Percentiles rank a stretch among this genome's conserved stretches.
phyloP scores from a whole-genome alignment of 1,140 invertebrate genomes.

The Ceratoteleas bidentatus region DNA sequence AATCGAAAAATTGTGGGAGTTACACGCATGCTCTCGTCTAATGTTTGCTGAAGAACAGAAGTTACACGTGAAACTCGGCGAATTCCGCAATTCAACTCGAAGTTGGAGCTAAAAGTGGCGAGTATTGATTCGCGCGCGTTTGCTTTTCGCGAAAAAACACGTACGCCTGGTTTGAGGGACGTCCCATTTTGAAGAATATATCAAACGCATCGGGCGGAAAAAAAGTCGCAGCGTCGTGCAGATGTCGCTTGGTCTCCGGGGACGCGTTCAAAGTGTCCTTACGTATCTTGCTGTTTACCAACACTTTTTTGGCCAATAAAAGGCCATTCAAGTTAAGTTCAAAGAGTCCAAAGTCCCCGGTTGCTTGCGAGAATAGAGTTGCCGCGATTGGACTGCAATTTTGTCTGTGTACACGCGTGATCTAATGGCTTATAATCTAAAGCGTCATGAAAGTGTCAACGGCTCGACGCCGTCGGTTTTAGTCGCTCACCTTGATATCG shows the following conservation, averaged over 20 bases:
- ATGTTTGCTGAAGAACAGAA: no score
- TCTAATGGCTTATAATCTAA: conserved; percentile 14
- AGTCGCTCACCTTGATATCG: conserved; percentile 1
- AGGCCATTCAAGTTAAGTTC: neutral
- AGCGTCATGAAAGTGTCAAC: conserved; percentile 28
- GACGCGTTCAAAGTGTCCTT: conserved; percentile 2
- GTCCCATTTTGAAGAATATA: conserved; percentile 20
- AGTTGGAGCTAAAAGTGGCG: conserved; percentile 16
- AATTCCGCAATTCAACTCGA: conserved; percentile 11
- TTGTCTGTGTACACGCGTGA: conserved; percentile 14
- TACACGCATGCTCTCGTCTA: no score
- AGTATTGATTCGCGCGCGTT: conserved; percentile 31
- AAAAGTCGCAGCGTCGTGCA: neutral
- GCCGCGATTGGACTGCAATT: conserved; percentile 8
- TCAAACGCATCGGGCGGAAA: conserved; percentile 11
- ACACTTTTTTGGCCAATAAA: no score
- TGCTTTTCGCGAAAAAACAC: conserved; percentile 16
- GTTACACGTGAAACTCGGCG: neutral
- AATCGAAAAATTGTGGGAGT: no score
- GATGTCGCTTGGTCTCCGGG: neutral
- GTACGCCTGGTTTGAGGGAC: conserved; percentile 2
- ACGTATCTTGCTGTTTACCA: no score
- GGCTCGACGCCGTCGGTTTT: conserved; percentile 4
- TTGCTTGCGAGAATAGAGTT: neutral
- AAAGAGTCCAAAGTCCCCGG: conserved; percentile 1